Evolutionary conservation across 1,140 invertebrate genomes (phyloP).

Genomic region (Pseudomyrmex cubaensis): DNA sequence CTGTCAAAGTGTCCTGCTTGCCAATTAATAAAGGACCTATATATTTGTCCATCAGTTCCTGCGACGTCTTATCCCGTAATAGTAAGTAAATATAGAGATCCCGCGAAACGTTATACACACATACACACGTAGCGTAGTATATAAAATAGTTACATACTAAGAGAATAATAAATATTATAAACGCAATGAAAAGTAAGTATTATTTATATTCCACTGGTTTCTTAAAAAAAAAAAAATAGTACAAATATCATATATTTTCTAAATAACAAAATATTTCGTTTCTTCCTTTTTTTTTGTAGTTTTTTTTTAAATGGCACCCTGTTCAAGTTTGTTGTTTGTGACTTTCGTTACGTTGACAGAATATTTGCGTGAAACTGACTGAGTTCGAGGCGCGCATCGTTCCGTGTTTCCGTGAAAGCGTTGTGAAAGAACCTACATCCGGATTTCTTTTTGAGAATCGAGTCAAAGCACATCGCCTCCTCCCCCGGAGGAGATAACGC

Average conservation of each 20-base stretch:
- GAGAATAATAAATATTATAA: background rate
- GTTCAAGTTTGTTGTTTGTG: too few species aligned
- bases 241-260: too few species aligned
- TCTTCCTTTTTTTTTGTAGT: too few species aligned
- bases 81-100: constrained; percentile 78
- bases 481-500: constrained; percentile 61
- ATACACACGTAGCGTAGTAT: background rate
- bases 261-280: too few species aligned
- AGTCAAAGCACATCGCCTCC: constrained; percentile 52
- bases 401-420: background rate
- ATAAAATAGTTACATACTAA: background rate
- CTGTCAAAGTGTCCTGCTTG: constrained; percentile 78
- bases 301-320: too few species aligned
- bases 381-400: too few species aligned
- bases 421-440: constrained; percentile 49
- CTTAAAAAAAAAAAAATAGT: too few species aligned
- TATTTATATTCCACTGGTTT: too few species aligned
- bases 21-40: constrained; percentile 81
- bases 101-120: background rate
- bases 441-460: constrained; percentile 57
- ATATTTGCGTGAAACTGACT: too few species aligned
- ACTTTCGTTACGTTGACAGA: too few species aligned
- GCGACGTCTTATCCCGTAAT: constrained; percentile 80
- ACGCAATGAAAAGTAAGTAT: background rate
- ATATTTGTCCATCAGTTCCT: constrained; percentile 75